phyloP scores from a whole-genome alignment of 2,888 invertebrate species.

The Laothoe populi region DNA sequence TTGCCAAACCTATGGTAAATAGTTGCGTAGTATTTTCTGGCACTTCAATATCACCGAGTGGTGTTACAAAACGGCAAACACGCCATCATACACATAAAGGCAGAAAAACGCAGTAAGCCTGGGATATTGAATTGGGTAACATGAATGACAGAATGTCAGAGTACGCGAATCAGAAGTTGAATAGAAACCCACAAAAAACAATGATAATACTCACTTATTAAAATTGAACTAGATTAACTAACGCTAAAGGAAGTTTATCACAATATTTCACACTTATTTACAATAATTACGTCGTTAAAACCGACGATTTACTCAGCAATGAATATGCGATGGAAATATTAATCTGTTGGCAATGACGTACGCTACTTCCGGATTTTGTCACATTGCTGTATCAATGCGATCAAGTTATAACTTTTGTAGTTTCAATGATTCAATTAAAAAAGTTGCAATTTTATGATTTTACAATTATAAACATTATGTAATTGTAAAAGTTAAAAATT shows the following conservation, averaged over 20 bases:
- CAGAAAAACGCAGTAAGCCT: slow-evolving; percentile 60
- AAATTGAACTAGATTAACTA: slow-evolving; percentile 79
- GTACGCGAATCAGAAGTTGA: slow-evolving; percentile 65
- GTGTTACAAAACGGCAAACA: slow-evolving; percentile 43
- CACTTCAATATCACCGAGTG: slow-evolving; percentile 44
- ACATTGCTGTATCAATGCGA: slow-evolving; percentile 39
- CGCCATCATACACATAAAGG: slow-evolving; percentile 48
- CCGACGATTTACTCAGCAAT: slow-evolving; percentile 67
- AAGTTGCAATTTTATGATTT: too few relatives aligned
- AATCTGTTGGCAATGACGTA: slow-evolving; percentile 84
- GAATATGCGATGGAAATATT: slow-evolving; percentile 64
- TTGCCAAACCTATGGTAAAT: slow-evolving; percentile 65
- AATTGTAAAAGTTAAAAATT: too few relatives aligned
- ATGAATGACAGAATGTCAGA: slow-evolving; percentile 77
- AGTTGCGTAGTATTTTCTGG: slow-evolving; percentile 56
- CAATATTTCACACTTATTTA: slow-evolving; percentile 76
- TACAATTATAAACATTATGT: too few relatives aligned
- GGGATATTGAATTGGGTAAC: slow-evolving; percentile 77
- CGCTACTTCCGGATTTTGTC: slow-evolving; percentile 78
- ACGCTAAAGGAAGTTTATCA: slow-evolving; percentile 77
- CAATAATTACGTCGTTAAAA: slow-evolving; percentile 75
- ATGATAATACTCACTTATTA: slow-evolving; percentile 75
- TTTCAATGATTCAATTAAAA: too few relatives aligned
- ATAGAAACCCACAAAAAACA: slow-evolving; percentile 49
- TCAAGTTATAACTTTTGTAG: slow-evolving; percentile 2